Percentiles rank a stretch among this genome's conserved stretches.
These are phyloP conservation scores for Leiothrix lutea DNA, from an alignment of 2,113 vertebrate genomes.

Conservation along the genomic window DNA sequence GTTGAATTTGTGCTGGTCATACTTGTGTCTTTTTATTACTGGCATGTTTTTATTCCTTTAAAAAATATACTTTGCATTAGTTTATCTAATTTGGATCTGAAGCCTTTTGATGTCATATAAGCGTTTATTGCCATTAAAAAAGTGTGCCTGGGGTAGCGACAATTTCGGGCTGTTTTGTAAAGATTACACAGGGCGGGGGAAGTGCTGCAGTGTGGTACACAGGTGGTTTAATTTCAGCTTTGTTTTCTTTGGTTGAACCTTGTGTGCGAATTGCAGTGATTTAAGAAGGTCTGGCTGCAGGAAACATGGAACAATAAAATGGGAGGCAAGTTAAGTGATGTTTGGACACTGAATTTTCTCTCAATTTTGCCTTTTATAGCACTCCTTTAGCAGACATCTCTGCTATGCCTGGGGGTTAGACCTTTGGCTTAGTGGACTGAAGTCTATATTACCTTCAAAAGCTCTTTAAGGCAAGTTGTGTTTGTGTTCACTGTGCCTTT, in stretches of 20 bases:
- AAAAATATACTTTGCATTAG: not conserved
- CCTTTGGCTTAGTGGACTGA: not conserved
- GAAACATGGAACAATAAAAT: not conserved
- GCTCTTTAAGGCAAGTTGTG: not conserved
- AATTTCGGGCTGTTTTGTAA: not conserved
- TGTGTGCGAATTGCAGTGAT: not conserved
- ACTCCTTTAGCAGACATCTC: not conserved
- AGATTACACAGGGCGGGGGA: fast-evolving
- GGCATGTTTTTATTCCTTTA: not conserved
- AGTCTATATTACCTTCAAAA: not conserved
- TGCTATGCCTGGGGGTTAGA: not conserved
- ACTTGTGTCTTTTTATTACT: not conserved
- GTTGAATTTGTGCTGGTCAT: not conserved
- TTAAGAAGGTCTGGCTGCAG: not conserved
- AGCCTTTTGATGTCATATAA: not conserved
- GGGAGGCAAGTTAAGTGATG: not conserved
- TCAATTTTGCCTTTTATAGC: not conserved
- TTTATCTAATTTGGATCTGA: not conserved
- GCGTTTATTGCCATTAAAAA: not conserved
- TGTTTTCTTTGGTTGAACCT: not conserved
- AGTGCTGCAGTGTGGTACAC: no score
- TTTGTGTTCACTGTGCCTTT: not conserved
- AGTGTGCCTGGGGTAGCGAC: not conserved
- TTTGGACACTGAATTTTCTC: not conserved
- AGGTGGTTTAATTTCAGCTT: not conserved